Percentiles rank a stretch among this genome's conserved stretches.
These are phyloP conservation scores for Poecilobothrus nobilitatus DNA, from an alignment of 2,888 invertebrate species.

Conservation along the genomic window DNA sequence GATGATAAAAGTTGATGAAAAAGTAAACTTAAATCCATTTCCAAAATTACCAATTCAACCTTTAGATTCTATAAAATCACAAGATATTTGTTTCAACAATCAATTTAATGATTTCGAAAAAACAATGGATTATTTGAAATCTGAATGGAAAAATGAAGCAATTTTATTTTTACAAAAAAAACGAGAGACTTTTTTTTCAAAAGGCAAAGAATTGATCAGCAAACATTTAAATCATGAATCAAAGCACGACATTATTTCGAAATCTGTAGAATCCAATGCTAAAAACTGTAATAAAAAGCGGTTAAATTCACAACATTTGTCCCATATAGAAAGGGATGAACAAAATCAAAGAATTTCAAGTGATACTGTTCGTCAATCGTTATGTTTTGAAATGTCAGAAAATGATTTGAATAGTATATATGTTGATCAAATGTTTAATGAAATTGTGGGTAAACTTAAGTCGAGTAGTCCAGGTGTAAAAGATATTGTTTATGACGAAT, in stretches of 20 bases:
- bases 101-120: constrained; percentile 38
- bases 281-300: not conserved
- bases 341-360: not conserved
- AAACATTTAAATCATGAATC: not conserved
- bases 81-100: constrained; percentile 27
- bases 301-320: not conserved
- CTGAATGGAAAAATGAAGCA: constrained; percentile 40
- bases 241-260: not conserved
- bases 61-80: constrained; percentile 30
- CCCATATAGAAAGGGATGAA: not conserved
- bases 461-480: constrained; percentile 1
- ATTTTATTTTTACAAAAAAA: constrained; percentile 40
- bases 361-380: not conserved
- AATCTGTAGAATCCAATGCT: not conserved
- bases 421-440: constrained; percentile 33
- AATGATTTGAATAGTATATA: constrained; percentile 23
- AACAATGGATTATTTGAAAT: constrained; percentile 40
- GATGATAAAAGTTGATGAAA: constrained; percentile 25
- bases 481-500: too few species aligned
- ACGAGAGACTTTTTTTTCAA: constrained; percentile 34
- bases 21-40: constrained; percentile 32
- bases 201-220: not conserved
- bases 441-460: constrained; percentile 30
- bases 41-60: constrained; percentile 28
- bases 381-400: not conserved